phyloP scores from a whole-genome alignment of 2,888 invertebrate species.

The Drosophila mettleri region DNA sequence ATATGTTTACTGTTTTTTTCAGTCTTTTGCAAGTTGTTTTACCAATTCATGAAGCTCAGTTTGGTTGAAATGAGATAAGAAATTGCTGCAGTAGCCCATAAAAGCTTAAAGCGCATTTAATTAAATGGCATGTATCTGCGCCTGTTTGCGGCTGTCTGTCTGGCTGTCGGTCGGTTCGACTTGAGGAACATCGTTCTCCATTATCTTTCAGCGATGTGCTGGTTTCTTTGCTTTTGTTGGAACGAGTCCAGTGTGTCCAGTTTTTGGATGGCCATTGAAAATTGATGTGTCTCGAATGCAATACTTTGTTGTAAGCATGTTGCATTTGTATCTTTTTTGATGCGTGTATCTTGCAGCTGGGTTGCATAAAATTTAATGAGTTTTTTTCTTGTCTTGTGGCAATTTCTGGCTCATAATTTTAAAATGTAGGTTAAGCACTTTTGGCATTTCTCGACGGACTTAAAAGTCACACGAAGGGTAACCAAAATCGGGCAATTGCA shows the following conservation, averaged over 20 bases:
- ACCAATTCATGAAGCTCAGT: conserved; percentile 10
- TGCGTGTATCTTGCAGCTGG: conserved; percentile 29
- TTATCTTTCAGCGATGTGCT: conserved; percentile 28
- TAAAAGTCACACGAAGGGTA: conserved; percentile 49
- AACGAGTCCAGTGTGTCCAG: conserved; percentile 51
- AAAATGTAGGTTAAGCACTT: conserved; percentile 74
- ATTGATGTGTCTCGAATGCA: conserved; percentile 62
- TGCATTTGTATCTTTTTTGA: conserved; percentile 36
- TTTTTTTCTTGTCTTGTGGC: conserved; percentile 58
- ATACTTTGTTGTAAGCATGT: conserved; percentile 46
- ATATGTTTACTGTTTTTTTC: too few species aligned
- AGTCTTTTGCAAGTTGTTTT: neutral
- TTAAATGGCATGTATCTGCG: conserved; percentile 56
- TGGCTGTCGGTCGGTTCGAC: conserved; percentile 1
- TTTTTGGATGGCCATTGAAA: conserved; percentile 63
- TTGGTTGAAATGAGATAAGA: conserved; percentile 31
- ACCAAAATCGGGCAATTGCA: conserved; percentile 64
- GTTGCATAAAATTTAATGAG: conserved; percentile 70
- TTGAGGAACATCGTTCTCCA: conserved; percentile 21
- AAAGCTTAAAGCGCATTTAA: conserved; percentile 69
- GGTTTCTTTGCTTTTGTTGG: conserved; percentile 10
- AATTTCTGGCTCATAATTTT: conserved; percentile 50
- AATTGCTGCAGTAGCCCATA: conserved; percentile 36
- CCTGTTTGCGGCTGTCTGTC: conserved; percentile 1
- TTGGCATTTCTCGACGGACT: conserved; percentile 45